phyloP scores from a whole-genome alignment of 2,797 vertebrate genomes.

The Typhlichthys eigenmanni region DNA sequence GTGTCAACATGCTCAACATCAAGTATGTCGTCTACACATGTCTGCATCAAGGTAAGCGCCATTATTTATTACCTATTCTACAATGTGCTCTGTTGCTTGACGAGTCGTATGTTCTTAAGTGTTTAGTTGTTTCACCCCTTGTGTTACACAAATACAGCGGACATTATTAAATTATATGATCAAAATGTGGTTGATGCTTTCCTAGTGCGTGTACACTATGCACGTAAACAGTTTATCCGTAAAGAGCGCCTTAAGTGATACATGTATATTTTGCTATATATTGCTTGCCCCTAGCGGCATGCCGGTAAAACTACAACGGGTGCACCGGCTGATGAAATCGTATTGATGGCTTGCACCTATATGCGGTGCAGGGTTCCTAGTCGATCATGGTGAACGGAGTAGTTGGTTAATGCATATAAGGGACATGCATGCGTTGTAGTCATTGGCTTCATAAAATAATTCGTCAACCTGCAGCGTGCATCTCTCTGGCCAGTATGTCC shows the following conservation, averaged over 20 bases:
- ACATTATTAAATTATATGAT: neutral
- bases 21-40: conserved; percentile 78
- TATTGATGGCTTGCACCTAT: conserved; percentile 49
- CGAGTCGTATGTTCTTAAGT: neutral
- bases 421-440: neutral
- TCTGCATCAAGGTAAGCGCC: conserved; percentile 77
- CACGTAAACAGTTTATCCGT: conserved; percentile 26
- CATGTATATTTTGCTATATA: neutral
- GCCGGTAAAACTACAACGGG: conserved; percentile 56
- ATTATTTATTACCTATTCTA: neutral
- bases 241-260: neutral
- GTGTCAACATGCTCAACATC: conserved; percentile 67
- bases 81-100: neutral
- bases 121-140: neutral
- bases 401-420: neutral
- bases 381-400: neutral
- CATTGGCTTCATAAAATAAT: too few relatives aligned
- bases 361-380: neutral
- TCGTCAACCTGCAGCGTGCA: too few relatives aligned
- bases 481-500: too few relatives aligned
- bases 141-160: too few relatives aligned
- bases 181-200: neutral
- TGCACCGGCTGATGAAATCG: conserved; percentile 77
- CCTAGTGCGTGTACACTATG: neutral
- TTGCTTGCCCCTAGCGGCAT: conserved; percentile 50